phyloP scores from a whole-genome alignment of 2,113 vertebrate species.

The Andinoacara biseriatus region DNA sequence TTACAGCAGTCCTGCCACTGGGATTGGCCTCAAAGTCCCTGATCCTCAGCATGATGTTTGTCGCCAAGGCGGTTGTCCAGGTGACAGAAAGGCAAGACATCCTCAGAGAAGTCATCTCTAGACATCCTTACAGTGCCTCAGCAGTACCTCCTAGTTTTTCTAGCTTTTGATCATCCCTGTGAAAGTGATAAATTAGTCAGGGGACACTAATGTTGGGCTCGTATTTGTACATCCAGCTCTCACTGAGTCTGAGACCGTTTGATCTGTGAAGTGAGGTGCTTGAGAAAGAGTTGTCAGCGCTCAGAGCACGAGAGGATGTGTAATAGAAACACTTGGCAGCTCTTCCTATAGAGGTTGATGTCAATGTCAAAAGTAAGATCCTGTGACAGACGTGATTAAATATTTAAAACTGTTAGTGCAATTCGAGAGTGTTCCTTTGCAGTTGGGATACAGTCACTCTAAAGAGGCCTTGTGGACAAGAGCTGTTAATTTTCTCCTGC shows the following conservation, averaged over 20 bases:
- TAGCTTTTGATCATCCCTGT: neutral
- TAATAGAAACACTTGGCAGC: conserved; percentile 61
- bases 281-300: conserved; percentile 12
- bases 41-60: conserved; percentile 40
- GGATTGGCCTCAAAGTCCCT: conserved; percentile 51
- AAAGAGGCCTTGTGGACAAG: conserved; percentile 77
- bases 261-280: conserved; percentile 45
- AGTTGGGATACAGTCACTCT: conserved; percentile 57
- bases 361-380: conserved; percentile 79
- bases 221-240: conserved; percentile 17
- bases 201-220: neutral
- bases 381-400: conserved; percentile 77
- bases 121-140: neutral
- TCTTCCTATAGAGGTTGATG: conserved; percentile 63
- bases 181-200: conserved; percentile 30
- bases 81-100: conserved; percentile 49
- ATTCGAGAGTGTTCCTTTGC: conserved; percentile 66
- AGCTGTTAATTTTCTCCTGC: conserved; percentile 74
- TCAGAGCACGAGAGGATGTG: conserved; percentile 12
- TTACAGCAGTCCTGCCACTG: conserved; percentile 50
- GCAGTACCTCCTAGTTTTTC: neutral
- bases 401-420: conserved; percentile 77
- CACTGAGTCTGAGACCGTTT: conserved; percentile 18
- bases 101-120: conserved; percentile 37
- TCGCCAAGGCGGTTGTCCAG: conserved; percentile 56